Base-by-base conservation (phyloP, 2,888 invertebrate genomes). In the Ceriagrion tenellum region DNA sequence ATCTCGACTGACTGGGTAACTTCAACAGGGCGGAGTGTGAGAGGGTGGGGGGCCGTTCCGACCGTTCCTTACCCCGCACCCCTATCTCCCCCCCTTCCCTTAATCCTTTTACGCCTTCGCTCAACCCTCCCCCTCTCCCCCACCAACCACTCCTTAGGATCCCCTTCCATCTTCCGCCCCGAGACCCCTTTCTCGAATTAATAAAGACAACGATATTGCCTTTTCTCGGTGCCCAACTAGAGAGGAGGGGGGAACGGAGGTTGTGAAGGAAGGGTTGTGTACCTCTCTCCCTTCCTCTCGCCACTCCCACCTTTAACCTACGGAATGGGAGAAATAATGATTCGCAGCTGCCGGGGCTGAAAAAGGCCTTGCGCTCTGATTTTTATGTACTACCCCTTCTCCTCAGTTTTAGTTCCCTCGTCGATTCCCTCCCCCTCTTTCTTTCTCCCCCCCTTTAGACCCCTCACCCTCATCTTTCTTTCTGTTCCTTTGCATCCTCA, bases 131-230 rank as follows among this genome's bases (percentile, higher is more conserved):
- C 47, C 55, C 69, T n/a, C 47, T 55, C 47, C 47, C 6, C 74
- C 18, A n/a, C 59, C 90, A 59, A 59, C 63, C 63, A 18, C 91
- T 63, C 63, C 35, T 26, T 40, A 26, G n/a, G 30, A 13, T 35
- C 35, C 93, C 93, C 74, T n/a, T 93, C 26, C 93, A 47, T 47
- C 26, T 18, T 26, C 69, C 69, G 26, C 69, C 63, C 40, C 55
- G 26, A 55, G 55, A 89, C 26, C 47, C 89, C 89, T 55, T 89
- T 89, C 89, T 89, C 93, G 93, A 93, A 93, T 93, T 93, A 93
- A 93, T 93, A 93, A 93, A 93, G 93, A 93, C 93, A 93, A 93
- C 93, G 93, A 93, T 93, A 93, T 93, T 93, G 93, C 93, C 69
- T 93, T 93, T 93, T 93, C 69, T 69, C 63, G 40, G 59, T 89